Conservation (phyloP, 2,888 invertebrate genomes). For the Malthinus flaveolus region DNA sequence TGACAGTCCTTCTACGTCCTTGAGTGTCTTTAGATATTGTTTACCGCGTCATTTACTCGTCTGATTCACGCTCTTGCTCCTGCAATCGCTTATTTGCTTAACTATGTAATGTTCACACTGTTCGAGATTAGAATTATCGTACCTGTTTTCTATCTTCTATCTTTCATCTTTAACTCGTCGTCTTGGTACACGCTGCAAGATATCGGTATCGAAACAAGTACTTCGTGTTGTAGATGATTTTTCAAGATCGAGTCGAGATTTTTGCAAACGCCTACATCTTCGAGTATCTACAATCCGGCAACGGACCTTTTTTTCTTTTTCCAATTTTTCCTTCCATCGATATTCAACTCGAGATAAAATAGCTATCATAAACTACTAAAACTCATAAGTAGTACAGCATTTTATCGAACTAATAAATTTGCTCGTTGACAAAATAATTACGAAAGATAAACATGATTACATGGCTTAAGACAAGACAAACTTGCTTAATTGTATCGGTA, state of each 20-base stretch:
- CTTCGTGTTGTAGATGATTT: conserved; percentile 25
- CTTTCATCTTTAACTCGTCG: conserved; percentile 27
- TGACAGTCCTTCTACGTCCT: conserved; percentile 48
- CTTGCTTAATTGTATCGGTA: too few species aligned
- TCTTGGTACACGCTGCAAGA: conserved; percentile 21
- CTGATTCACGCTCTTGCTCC: conserved; percentile 41
- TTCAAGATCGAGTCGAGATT: conserved; percentile 14
- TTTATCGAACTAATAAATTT: too few species aligned
- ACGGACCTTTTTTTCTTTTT: background rate
- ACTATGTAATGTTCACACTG: conserved; percentile 24
- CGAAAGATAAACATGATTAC: too few species aligned
- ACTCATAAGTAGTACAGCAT: background rate
- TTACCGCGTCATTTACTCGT: conserved; percentile 44
- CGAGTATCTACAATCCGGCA: conserved; percentile 14
- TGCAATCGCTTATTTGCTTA: conserved; percentile 29
- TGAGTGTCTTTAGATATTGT: conserved; percentile 46
- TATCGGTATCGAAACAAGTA: conserved; percentile 28
- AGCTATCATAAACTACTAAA: conserved; percentile 1
- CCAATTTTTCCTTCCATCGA: background rate
- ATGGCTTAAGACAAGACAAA: too few species aligned
- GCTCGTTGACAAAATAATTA: too few species aligned
- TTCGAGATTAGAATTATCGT: conserved; percentile 30
- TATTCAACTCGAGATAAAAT: conserved; percentile 4
- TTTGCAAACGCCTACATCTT: conserved; percentile 21
- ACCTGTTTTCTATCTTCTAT: conserved; percentile 25